Evolutionary conservation across 2,888 invertebrate species (phyloP).

Genomic region (Zygaena filipendulae): DNA sequence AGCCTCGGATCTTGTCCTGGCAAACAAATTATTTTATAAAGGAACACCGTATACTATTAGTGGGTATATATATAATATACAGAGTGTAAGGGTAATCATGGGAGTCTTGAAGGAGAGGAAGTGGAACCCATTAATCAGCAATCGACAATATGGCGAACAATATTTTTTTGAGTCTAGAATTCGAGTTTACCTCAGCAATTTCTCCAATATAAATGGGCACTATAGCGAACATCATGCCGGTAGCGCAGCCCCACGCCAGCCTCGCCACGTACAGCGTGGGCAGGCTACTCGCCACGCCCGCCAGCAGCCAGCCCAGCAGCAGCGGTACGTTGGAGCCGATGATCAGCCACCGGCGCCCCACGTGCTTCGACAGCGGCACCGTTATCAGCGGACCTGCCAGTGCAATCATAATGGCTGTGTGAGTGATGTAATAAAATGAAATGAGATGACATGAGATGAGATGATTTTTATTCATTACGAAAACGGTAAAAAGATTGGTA

Average conservation of each 20-base stretch:
- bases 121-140: too few relatives aligned
- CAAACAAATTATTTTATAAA: conserved; percentile 6
- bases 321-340: conserved; percentile 75
- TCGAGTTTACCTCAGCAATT: conserved; percentile 78
- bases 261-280: conserved; percentile 66
- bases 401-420: too few relatives aligned
- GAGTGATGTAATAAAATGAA: not conserved
- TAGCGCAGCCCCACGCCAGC: conserved; percentile 72
- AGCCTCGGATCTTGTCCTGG: conserved; percentile 80
- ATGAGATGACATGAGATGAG: conserved; percentile 2
- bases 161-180: too few relatives aligned
- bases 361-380: conserved; percentile 72
- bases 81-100: not conserved
- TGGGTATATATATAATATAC: not conserved
- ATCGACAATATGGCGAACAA: too few relatives aligned
- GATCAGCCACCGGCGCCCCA: conserved; percentile 77
- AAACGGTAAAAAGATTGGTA: not conserved
- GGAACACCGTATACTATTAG: not conserved
- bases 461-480: not conserved
- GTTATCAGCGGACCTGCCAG: conserved; percentile 76
- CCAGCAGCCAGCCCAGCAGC: conserved; percentile 76
- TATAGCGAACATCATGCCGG: conserved; percentile 77
- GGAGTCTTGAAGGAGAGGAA: too few relatives aligned
- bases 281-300: conserved; percentile 67
- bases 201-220: conserved; percentile 89